Evolutionary conservation across 2,113 vertebrate genomes (phyloP).

Genomic region (Myocastor coypus): DNA sequence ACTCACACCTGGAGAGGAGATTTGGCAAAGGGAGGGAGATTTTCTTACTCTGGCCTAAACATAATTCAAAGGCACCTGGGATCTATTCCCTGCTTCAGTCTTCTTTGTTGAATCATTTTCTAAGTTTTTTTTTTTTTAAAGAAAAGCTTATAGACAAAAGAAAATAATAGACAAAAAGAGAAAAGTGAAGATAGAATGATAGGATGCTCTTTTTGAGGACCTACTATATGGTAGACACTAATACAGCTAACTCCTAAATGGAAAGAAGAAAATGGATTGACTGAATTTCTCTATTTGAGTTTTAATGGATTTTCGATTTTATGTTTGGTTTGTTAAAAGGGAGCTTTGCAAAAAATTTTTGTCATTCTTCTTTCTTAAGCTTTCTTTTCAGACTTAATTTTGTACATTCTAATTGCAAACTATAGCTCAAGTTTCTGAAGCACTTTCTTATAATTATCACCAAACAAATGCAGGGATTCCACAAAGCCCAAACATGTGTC

Average conservation of each 20-base stretch:
- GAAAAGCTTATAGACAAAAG: neutral
- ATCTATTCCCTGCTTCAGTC: neutral
- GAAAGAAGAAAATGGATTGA: neutral
- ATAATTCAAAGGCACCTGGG: neutral
- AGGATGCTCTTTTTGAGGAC: neutral
- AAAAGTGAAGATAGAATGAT: neutral
- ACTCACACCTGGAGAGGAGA: neutral
- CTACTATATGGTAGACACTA: neutral
- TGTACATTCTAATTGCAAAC: conserved; percentile 72
- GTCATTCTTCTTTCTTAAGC: neutral
- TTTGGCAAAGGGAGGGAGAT: neutral
- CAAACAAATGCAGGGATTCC: conserved; percentile 76
- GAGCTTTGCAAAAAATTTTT: neutral
- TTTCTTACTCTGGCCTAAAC: neutral
- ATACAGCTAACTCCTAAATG: neutral
- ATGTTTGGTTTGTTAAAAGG: conserved; percentile 25
- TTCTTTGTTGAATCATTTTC: neutral
- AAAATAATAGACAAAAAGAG: neutral
- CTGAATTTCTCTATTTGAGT: neutral
- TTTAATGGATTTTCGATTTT: conserved; percentile 3
- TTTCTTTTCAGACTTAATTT: conserved; percentile 61
- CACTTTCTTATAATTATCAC: conserved; percentile 76
- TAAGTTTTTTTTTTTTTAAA: neutral
- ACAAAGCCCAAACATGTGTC: conserved; percentile 79
- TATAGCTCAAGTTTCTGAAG: conserved; percentile 70